Percentiles rank a stretch among this genome's conserved stretches.
Evolutionary conservation across 2,797 vertebrate genomes (phyloP).

Genomic region (Podargus strigoides): DNA sequence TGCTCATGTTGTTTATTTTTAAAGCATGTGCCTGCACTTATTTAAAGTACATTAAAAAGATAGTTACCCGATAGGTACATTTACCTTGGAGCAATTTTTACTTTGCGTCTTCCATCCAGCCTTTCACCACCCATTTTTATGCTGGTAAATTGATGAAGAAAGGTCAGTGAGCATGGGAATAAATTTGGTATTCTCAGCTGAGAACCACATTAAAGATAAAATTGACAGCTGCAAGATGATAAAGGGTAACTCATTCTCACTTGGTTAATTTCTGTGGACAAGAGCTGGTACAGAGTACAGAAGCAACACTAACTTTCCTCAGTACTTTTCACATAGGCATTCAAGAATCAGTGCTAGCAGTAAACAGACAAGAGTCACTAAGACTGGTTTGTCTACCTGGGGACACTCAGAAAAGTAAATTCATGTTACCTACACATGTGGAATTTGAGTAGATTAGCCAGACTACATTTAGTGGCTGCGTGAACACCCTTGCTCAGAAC

Average conservation of each 20-base stretch:
- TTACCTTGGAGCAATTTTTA: background rate
- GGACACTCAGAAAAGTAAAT: background rate
- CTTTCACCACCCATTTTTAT: background rate
- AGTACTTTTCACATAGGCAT: background rate
- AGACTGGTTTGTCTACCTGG: background rate
- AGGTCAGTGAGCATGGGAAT: constrained; percentile 31
- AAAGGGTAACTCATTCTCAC: constrained; percentile 34
- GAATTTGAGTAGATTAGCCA: background rate
- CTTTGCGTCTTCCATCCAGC: background rate
- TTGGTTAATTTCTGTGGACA: background rate
- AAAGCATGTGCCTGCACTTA: background rate
- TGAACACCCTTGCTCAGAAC: background rate
- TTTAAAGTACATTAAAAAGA: background rate
- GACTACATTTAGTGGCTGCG: background rate
- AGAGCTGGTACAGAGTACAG: background rate
- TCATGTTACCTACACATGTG: background rate
- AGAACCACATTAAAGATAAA: constrained; percentile 21
- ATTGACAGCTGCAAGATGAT: background rate
- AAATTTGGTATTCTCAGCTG: background rate
- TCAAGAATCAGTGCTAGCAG: background rate
- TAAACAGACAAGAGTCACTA: background rate
- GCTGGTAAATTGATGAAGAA: background rate
- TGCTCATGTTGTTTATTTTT: constrained; percentile 1
- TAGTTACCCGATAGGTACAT: background rate
- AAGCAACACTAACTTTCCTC: background rate